phyloP scores from a whole-genome alignment of 2,113 vertebrate genomes.

The Rhinoderma darwinii region DNA sequence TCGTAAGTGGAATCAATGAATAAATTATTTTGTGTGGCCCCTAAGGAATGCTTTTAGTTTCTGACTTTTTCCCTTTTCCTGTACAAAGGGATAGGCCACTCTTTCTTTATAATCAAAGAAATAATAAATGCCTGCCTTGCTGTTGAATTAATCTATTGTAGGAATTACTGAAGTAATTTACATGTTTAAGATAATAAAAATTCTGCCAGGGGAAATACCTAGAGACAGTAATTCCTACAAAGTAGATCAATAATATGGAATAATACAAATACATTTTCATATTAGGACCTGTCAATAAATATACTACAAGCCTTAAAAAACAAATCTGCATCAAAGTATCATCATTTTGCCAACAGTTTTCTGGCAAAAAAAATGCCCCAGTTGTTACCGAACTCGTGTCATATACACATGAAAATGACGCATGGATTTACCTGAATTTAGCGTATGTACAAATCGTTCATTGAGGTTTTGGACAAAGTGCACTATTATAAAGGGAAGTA shows the following conservation, averaged over 20 bases:
- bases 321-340: too few relatives aligned
- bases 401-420: too few relatives aligned
- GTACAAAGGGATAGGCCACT: constrained; percentile 38
- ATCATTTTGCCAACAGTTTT: too few relatives aligned
- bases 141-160: constrained; percentile 54
- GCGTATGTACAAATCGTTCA: too few relatives aligned
- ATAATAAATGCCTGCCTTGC: constrained; percentile 56
- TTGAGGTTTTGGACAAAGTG: too few relatives aligned
- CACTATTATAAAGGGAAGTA: too few relatives aligned
- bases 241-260: not conserved
- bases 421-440: too few relatives aligned
- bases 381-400: too few relatives aligned
- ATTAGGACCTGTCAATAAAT: not conserved
- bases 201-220: constrained; percentile 54
- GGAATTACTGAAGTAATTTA: constrained; percentile 59
- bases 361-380: too few relatives aligned
- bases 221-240: constrained; percentile 1
- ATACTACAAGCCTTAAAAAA: not conserved
- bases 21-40: constrained; percentile 14
- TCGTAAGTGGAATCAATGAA: constrained; percentile 48
- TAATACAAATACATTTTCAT: not conserved
- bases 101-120: constrained; percentile 61
- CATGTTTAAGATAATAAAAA: constrained; percentile 46
- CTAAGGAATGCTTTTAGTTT: constrained; percentile 33
- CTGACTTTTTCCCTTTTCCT: not conserved